These are phyloP conservation scores for Lasius platythorax DNA, from an alignment of 2,888 invertebrate genomes.

Conservation along the genomic window DNA sequence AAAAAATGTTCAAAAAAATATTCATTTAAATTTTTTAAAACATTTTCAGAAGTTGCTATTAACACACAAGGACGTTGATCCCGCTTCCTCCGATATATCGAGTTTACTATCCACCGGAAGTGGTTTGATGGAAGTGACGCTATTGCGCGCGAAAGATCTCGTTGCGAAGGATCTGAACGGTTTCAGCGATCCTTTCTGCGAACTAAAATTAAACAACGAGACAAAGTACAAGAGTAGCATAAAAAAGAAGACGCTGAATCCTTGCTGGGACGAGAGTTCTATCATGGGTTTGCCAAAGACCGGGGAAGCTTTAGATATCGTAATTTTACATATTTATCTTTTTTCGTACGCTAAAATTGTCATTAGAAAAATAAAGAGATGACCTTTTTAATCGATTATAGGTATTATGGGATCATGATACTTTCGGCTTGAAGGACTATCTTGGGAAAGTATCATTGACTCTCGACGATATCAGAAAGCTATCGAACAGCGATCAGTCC, in stretches of 20 bases:
- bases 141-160: conserved; percentile 86
- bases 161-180: conserved; percentile 87
- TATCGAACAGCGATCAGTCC: conserved; percentile 85
- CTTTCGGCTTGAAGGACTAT: conserved; percentile 87
- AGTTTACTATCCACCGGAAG: conserved; percentile 84
- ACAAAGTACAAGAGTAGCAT: conserved; percentile 87
- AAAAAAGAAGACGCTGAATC: conserved; percentile 87
- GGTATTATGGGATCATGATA: conserved; percentile 87
- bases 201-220: conserved; percentile 86
- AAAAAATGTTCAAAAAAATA: conserved; percentile 8
- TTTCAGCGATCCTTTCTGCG: conserved; percentile 88
- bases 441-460: conserved; percentile 86
- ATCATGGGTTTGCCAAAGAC: conserved; percentile 86
- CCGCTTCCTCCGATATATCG: conserved; percentile 82
- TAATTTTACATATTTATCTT: conserved; percentile 71
- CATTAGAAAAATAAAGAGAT: neutral
- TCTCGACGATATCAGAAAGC: conserved; percentile 86
- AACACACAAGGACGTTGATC: conserved; percentile 80
- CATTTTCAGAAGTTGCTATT: conserved; percentile 82
- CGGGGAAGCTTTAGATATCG: conserved; percentile 86
- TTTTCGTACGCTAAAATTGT: neutral
- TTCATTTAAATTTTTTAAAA: neutral
- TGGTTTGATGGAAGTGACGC: conserved; percentile 86
- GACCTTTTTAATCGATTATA: conserved; percentile 65
- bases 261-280: conserved; percentile 87